phyloP scores from a whole-genome alignment of 92 coral and sea anemone species.

The Palythoa caribaeorum region DNA sequence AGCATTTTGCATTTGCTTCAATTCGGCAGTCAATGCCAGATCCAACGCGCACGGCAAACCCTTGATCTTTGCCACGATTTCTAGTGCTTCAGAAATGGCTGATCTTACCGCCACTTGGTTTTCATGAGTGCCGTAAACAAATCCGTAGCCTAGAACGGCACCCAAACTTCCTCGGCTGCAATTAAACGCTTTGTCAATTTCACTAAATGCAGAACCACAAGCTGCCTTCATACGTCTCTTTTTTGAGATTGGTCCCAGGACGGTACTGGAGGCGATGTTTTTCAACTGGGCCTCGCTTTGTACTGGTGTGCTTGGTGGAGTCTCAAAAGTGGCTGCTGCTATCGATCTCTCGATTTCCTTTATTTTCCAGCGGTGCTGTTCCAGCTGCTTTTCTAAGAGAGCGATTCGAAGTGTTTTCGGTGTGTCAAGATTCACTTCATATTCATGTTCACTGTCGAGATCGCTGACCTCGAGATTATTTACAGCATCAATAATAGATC shows the following conservation, averaged over 20 bases:
- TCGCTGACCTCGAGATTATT: constrained; percentile 51
- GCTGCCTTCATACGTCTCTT: constrained; percentile 10
- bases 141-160: constrained; percentile 4
- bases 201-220: constrained; percentile 5
- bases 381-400: constrained; percentile 16
- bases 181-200: background rate
- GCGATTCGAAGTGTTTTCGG: constrained; percentile 22
- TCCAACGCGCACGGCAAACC: constrained; percentile 12
- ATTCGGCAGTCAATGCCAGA: constrained; percentile 29
- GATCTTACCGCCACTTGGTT: background rate
- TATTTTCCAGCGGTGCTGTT: background rate
- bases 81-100: background rate
- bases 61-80: background rate
- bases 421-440: constrained; percentile 4
- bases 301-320: constrained; percentile 3
- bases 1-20: background rate
- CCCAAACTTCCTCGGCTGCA: background rate
- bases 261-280: constrained; percentile 10
- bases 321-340: constrained; percentile 1
- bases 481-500: constrained; percentile 12
- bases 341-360: background rate
- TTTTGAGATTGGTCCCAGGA: background rate
- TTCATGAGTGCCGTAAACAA: background rate
- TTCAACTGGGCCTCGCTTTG: background rate
- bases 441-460: background rate